Evolutionary conservation across 1,140 invertebrate species (phyloP).

Genomic region (Penaeus vannamei): DNA sequence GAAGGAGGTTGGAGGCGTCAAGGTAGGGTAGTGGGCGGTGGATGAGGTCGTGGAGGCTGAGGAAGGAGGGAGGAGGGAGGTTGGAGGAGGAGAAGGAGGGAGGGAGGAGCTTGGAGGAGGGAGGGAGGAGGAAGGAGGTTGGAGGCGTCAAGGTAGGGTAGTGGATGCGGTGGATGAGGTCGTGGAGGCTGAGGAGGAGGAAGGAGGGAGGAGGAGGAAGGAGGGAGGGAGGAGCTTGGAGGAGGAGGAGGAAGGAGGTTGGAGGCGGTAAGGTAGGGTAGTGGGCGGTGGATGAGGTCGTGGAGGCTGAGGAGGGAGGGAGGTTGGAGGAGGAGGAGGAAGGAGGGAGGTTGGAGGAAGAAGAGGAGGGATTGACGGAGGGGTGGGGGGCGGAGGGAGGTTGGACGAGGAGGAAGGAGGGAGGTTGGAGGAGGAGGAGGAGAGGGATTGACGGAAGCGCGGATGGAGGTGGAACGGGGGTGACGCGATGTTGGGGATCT

Average conservation of each 20-base stretch:
- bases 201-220: not conserved
- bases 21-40: not conserved
- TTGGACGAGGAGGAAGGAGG: not conserved
- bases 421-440: not conserved
- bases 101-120: not conserved
- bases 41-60: not conserved
- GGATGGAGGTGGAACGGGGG: not conserved
- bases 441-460: not conserved
- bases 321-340: not conserved
- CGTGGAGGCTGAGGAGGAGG: not conserved
- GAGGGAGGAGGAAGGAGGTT: not conserved
- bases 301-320: not conserved
- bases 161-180: not conserved
- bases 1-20: not conserved
- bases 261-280: not conserved
- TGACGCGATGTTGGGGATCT: not conserved
- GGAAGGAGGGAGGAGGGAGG: not conserved
- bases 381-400: not conserved
- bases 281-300: not conserved
- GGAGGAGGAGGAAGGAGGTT: not conserved
- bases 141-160: not conserved
- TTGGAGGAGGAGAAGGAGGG: not conserved
- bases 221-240: not conserved
- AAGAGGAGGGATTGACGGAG: not conserved
- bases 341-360: not conserved